A percentile compares a stretch with the other conserved stretches of the same genome.
Conservation (phyloP, 2,888 invertebrate species). For the Mystacides longicornis region DNA sequence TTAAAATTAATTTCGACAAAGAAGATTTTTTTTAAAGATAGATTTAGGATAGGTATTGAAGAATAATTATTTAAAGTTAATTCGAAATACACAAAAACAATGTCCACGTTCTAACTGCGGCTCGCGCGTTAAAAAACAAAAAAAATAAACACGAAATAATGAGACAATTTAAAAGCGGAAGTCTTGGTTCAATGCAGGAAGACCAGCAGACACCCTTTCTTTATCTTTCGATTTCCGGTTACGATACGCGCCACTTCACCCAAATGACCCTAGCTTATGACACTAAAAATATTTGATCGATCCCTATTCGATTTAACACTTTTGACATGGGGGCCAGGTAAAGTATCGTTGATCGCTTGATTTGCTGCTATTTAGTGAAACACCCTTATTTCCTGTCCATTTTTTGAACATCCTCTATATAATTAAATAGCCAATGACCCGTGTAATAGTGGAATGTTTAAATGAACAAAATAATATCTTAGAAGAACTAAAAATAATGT, state of each 20-base stretch:
- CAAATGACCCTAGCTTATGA: no score
- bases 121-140: no score
- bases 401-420: slow-evolving; percentile 10
- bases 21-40: no score
- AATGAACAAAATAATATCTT: neutral
- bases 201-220: slow-evolving; percentile 1
- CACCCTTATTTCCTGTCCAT: slow-evolving; percentile 15
- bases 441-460: neutral
- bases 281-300: no score
- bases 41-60: no score
- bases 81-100: no score
- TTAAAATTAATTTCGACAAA: no score
- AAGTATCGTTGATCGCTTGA: neutral
- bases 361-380: neutral
- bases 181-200: neutral
- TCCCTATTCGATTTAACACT: neutral
- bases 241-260: no score
- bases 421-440: slow-evolving; percentile 16
- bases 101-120: no score
- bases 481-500: no score
- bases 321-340: neutral
- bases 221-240: neutral
- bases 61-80: no score
- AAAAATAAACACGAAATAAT: no score
- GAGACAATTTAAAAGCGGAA: neutral